Conservation (phyloP, 2,797 vertebrate genomes). For the Aldrovandia affinis region DNA sequence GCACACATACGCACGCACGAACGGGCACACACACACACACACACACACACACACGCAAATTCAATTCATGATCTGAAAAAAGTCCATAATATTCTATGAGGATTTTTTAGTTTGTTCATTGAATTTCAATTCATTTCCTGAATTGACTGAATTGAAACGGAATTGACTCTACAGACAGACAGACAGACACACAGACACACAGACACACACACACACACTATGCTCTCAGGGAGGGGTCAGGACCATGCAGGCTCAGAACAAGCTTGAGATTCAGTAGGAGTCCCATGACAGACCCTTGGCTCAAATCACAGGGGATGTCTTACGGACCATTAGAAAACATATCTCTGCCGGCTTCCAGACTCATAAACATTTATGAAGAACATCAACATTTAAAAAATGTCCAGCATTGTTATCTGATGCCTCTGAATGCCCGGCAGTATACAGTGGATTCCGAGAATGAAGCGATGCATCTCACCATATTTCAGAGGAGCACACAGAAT, state of each 20-base stretch:
- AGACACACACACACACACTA: background rate
- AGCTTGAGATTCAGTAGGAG: background rate
- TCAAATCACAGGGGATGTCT: background rate
- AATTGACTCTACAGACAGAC: background rate
- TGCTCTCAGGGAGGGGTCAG: background rate
- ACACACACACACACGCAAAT: background rate
- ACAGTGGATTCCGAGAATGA: background rate
- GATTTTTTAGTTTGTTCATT: too few species aligned
- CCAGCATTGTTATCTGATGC: background rate
- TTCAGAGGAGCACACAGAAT: background rate
- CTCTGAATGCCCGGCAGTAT: background rate
- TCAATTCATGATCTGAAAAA: too few species aligned
- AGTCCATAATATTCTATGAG: too few species aligned
- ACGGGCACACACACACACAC: conserved; percentile 42
- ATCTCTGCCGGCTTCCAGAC: background rate
- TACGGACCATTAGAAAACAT: background rate
- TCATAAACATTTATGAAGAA: background rate
- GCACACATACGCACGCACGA: too few species aligned
- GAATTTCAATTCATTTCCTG: too few species aligned
- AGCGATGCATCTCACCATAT: background rate
- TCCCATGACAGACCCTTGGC: background rate
- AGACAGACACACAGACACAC: too few species aligned
- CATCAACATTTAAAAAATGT: background rate
- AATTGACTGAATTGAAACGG: too few species aligned
- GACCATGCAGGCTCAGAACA: background rate